A percentile compares a stretch with the other conserved stretches of the same genome.
Conservation (phyloP, 2,113 vertebrate genomes). For the Hoplias malabaricus region DNA sequence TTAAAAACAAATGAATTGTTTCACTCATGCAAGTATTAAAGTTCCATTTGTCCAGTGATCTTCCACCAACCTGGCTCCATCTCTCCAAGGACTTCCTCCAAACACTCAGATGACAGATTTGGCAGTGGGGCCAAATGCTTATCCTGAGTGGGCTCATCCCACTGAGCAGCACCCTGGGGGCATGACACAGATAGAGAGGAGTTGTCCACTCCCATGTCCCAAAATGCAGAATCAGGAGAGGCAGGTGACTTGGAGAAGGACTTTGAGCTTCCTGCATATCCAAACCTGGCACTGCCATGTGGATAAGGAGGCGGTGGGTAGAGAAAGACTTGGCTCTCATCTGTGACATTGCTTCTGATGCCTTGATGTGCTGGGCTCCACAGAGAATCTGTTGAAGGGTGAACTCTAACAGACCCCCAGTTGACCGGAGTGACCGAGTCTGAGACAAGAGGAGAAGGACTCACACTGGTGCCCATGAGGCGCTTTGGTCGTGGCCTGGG, state of each 20-base stretch:
- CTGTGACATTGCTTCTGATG: conserved; percentile 20
- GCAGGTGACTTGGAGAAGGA: conserved; percentile 37
- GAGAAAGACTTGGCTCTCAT: conserved; percentile 33
- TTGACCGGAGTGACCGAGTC: conserved; percentile 14
- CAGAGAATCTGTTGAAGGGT: conserved; percentile 34
- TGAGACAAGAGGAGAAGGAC: conserved; percentile 22
- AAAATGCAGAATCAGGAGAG: conserved; percentile 52
- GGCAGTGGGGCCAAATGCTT: conserved; percentile 42
- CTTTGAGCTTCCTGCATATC: conserved; percentile 8
- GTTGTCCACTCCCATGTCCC: conserved; percentile 48
- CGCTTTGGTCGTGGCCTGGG: conserved; percentile 35
- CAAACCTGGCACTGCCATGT: conserved; percentile 30
- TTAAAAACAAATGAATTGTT: not conserved
- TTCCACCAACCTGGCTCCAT: conserved; percentile 53
- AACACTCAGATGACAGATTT: conserved; percentile 46
- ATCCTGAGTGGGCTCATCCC: conserved; percentile 37
- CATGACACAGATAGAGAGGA: conserved; percentile 21
- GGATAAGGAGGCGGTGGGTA: conserved; percentile 49
- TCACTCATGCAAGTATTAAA: conserved; percentile 10
- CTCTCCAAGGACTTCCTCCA: conserved; percentile 52
- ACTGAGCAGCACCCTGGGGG: conserved; percentile 18
- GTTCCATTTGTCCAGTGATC: conserved; percentile 47
- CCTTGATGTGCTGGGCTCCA: conserved; percentile 32
- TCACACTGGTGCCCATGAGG: conserved; percentile 45
- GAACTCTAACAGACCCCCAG: conserved; percentile 35